Evolutionary conservation across 1,140 invertebrate species (phyloP), one percentile per base, ranked within the genome.

Genomic region (Lucilia sericata): DNA sequence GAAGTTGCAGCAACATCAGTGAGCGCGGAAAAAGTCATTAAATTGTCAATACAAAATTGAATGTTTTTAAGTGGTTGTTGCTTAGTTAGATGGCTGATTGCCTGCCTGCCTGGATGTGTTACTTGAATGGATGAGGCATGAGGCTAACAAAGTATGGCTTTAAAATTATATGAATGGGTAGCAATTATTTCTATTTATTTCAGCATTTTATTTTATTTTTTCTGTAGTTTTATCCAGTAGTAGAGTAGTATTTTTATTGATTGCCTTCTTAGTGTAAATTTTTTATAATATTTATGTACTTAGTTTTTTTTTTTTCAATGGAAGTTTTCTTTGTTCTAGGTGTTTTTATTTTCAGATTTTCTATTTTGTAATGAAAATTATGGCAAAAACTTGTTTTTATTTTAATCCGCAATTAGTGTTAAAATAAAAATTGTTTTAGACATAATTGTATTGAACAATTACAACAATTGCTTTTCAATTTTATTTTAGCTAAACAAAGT

Each of bases 11-110:
- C 34, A 14, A 34, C 21, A 13, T 5, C 25, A 74, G 5, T 74
- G 21, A 19, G 17, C 19, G 76, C 76, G 76, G 76, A 80, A 49
- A 47, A 80, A 80, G 76, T 49, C 76, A 80, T 80, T 80, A 80
- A 80, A 80, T 80, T 80, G 76, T 80, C 76, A 80, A 80, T 80
- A 80, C n/a, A 13, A 49, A 80, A 21, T 21, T 21, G 49, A 51
- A 51, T 51, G 49, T 51, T 51, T 51, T 4, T 51, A 51, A 51
- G 49, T 51, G 49, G 49, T 2, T 12, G 49, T 51, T 21, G 19
- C 60, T 21, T 21, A 21, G 17, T 60, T 60, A 60, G 5, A n/a
- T 60, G 17, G 17, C n/a, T n/a, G n/a, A n/a, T n/a, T n/a, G n/a
- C n/a, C n/a, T n/a, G n/a, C n/a, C n/a, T n/a, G n/a, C n/a, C n/a